A percentile compares a stretch with the other conserved stretches of the same genome.
Conservation (phyloP, 2,888 invertebrate genomes). For the Phaonia tiefii region DNA sequence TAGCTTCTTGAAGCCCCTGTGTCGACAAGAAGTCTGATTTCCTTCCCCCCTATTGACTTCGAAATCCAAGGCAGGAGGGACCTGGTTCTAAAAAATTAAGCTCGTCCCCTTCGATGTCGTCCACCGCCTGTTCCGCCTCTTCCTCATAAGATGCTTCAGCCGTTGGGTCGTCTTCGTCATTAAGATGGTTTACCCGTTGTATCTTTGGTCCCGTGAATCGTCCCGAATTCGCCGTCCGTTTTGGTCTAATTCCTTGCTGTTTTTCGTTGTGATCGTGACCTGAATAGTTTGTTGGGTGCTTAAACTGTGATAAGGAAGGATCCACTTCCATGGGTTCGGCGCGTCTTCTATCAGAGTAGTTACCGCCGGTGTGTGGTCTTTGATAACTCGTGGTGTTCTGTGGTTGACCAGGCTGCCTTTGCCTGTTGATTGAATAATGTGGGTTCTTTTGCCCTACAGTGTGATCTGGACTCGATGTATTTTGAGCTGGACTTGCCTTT, state of each 20-base stretch:
- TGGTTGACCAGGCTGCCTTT: constrained; percentile 13
- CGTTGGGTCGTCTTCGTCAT: too few relatives aligned
- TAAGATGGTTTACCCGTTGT: background rate
- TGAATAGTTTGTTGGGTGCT: too few relatives aligned
- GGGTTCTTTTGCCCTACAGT: background rate
- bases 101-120: too few relatives aligned
- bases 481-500: constrained; percentile 12
- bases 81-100: too few relatives aligned
- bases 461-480: constrained; percentile 20
- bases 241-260: too few relatives aligned
- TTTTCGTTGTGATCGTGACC: too few relatives aligned
- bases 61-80: constrained; percentile 23
- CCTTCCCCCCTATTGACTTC: background rate
- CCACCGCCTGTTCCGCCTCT: too few relatives aligned
- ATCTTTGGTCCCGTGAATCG: background rate
- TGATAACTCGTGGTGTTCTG: constrained; percentile 9
- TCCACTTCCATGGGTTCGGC: background rate
- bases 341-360: too few relatives aligned
- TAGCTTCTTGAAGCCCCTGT: background rate
- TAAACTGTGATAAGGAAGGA: background rate
- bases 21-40: background rate
- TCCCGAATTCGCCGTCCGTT: too few relatives aligned
- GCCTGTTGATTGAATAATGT: too few relatives aligned
- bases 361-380: too few relatives aligned
- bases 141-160: too few relatives aligned